phyloP scores from a whole-genome alignment of 2,888 invertebrate species.

The Xestia sexstrigata region DNA sequence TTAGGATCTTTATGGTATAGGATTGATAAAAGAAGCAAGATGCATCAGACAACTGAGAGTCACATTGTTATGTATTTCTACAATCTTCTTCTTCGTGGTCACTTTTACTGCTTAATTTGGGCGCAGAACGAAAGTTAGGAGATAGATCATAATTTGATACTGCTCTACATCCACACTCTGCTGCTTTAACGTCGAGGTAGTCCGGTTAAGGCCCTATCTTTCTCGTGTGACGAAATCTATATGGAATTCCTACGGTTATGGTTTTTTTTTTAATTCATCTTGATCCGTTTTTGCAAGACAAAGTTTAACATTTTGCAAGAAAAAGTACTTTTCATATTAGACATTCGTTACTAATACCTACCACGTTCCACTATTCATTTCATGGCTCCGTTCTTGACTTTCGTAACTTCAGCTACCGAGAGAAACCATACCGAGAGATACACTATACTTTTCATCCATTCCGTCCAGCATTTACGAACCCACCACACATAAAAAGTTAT shows the following conservation, averaged over 20 bases:
- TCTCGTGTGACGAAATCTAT: too few species aligned
- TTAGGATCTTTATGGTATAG: conserved; percentile 6
- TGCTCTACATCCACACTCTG: neutral
- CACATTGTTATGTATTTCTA: neutral
- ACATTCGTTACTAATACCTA: neutral
- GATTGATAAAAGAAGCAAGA: conserved; percentile 23
- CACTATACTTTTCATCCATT: conserved; percentile 39
- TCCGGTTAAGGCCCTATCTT: neutral
- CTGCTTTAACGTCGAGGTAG: neutral
- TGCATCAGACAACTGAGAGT: neutral
- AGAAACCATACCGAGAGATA: conserved; percentile 3
- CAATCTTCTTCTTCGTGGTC: neutral
- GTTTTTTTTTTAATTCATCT: too few species aligned
- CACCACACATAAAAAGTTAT: conserved; percentile 66
- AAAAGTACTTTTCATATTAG: neutral
- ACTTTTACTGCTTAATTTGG: neutral
- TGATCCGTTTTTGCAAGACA: too few species aligned
- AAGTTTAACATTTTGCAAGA: too few species aligned
- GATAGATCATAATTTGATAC: neutral
- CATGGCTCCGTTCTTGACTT: neutral
- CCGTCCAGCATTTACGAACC: conserved; percentile 21
- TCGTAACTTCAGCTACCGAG: neutral
- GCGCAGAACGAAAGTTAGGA: neutral
- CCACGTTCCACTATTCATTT: neutral
- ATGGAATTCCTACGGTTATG: too few species aligned